Evolutionary conservation across 1,140 invertebrate genomes (phyloP), one percentile per base, ranked within the genome.

Genomic region (Brachionus angularis): DNA sequence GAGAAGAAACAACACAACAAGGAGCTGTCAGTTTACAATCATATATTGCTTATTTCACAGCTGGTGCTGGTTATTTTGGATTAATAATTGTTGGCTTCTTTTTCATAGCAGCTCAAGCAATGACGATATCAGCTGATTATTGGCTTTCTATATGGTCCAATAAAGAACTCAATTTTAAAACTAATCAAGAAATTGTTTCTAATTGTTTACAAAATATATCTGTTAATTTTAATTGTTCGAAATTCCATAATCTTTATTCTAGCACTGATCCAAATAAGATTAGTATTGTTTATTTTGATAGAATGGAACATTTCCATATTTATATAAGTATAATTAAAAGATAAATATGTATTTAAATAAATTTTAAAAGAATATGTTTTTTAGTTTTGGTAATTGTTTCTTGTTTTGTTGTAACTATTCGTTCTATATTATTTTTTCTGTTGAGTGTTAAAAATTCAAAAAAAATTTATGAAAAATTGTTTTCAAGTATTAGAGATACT

Each of bases 101-200:
- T 0, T 72, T 86, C 1, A 82, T 90, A 25, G 14, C 89, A 0
- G 86, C 88, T 0, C 89, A 91, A 81, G 78, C 84, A 0, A 78
- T 85, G 0, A 88, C 86, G 34, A 88, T 87, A 71, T 85, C 85
- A 0, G 85, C 85, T 5, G 90, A 93, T 77, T 92, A 86, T 76
- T 92, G 89, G 85, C 81, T 91, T 0, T 87, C 88, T 73, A 87
- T 85, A 71, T 92, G 90, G 91, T 79, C 80, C 74, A 74, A 23
- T 58, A 18, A 14, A 3, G 23, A 10, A 18, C 39, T 25, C 8
- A 10, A 1, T 39, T 7, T 39, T 58, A 12, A 42, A 58, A 55
- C 14, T 7, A 42, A 7, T 8, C 3, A 5, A 14, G 10, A 14
- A 16, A 1, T 55, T n/a, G n/a, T n/a, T n/a, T n/a, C n/a, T n/a